Evolutionary conservation across 2,888 invertebrate species (phyloP), one percentile per base, ranked within the genome.

Genomic region (Galerucella calmariensis): DNA sequence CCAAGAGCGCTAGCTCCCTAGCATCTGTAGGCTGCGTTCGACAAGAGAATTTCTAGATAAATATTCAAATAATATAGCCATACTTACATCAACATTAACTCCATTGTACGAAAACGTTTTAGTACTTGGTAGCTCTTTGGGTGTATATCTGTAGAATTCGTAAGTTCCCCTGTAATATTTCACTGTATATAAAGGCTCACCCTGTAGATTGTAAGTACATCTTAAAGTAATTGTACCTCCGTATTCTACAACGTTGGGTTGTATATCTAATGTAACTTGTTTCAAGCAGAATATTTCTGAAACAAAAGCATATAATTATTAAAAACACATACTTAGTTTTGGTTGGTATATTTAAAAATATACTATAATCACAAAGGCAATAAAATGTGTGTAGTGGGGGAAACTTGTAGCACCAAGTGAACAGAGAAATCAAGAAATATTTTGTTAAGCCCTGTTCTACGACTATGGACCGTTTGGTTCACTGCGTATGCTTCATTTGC

Each of bases 121-220:
- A 5, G 91, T 92, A 69, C 91, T 90, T 6, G 94, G 94, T 41
- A 88, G 88, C 82, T 95, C 94, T 83, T 90, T 91, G 0, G 96
- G 95, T 11, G 94, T 92, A 84, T 91, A 95, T 82, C 95, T 74
- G 88, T 94, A 96, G 88, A 96, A 95, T 89, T 96, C 95, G 83
- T 92, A 91, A 84, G 89, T 92, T 12, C 95, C 95, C 69, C 95
- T 90, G 88, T 95, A 96, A 93, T 95, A 96, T 88, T 95, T 95
- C 77, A 95, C 94, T 9, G 95, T 92, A 88, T 95, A 95, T 41
- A 95, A 89, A 0, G 92, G 92, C 0, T 92, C 92, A 0, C 92
- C 92, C 82, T 94, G 92, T 87, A 95, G 90, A 85, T 95, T 93
- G 83, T 95, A 92, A 80, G 91, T 89, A 87, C 95, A 95, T 68